Base-by-base conservation (phyloP, 2,888 invertebrate genomes). In the Zaprionus bogoriensis region DNA sequence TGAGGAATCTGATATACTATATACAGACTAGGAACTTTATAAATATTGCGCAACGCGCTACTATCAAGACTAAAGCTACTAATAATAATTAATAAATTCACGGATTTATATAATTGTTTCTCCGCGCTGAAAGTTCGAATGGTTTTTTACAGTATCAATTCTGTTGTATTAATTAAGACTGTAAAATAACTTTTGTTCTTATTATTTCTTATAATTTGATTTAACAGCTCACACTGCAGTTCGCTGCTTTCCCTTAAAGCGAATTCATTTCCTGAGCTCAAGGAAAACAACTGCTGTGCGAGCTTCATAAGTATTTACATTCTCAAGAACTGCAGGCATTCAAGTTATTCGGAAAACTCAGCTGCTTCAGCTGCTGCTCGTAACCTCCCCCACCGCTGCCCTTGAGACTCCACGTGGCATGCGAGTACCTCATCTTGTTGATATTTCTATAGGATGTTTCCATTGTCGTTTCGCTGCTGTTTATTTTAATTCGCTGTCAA, bases 401-500 rank as follows among this genome's bases (percentile, higher is more conserved):
- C n/a, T n/a, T 7, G 17, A 10, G 20, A 7, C n/a, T 14, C n/a
- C 9, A 19, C 17, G 5, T 4, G 2, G 17, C 14, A 30, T 25
- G 25, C 12, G 32, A 41, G 25, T 50, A 42, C n/a, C 45, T 41
- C 45, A 57, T 23, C 39, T 28, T 71, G 74, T 77, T 68, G 58
- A 59, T 69, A 61, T 74, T 74, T 57, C 65, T 69, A 65, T 54
- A 58, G 20, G 53, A 42, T 73, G 69, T 57, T 61, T 53, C 53
- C 42, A 58, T 48, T 54, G 63, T 44, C 42, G 50, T 59, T 71
- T 32, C 45, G 46, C 14, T 46, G 51, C 27, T 77, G 67, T 62
- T 44, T 51, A 62, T 74, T 67, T 79, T 76, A 83, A 66, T 73
- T 69, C 52, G 32, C 63, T 76, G 61, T 76, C 80, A 77, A 79